These are phyloP conservation scores for Stenurella melanura DNA, from an alignment of 2,888 invertebrate species.

Conservation along the genomic window DNA sequence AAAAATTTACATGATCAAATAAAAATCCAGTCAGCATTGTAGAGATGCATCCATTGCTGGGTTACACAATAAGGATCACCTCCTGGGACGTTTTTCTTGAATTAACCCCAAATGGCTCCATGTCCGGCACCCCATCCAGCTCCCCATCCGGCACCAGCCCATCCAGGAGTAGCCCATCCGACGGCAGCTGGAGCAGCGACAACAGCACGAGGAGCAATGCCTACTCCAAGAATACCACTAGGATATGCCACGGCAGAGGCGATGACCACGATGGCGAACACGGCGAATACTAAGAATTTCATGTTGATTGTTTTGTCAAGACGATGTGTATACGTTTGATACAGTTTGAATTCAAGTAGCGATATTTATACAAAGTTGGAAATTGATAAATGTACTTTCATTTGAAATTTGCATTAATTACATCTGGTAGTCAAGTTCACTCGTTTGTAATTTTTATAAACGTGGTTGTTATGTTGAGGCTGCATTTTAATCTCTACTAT, in stretches of 20 bases:
- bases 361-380: not conserved
- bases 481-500: not conserved
- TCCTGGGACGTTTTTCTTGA: not conserved
- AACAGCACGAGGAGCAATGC: slow-evolving; percentile 42
- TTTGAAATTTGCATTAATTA: not conserved
- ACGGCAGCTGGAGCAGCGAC: slow-evolving; percentile 39
- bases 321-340: slow-evolving; percentile 34
- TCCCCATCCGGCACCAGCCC: not conserved
- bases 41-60: slow-evolving; percentile 24
- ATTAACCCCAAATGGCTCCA: slow-evolving; percentile 49
- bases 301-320: slow-evolving; percentile 47
- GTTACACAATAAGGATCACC: slow-evolving; percentile 37
- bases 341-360: not conserved
- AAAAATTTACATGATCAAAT: slow-evolving; percentile 14
- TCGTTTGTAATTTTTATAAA: not conserved
- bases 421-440: not conserved
- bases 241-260: slow-evolving; percentile 53
- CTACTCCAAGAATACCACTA: slow-evolving; percentile 43
- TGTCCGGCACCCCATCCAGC: slow-evolving; percentile 48
- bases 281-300: slow-evolving; percentile 56
- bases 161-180: slow-evolving; percentile 36
- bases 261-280: slow-evolving; percentile 54
- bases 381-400: not conserved
- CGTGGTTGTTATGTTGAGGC: slow-evolving; percentile 13
- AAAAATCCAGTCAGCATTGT: not conserved